These are phyloP conservation scores for Aramus guarauna DNA, from an alignment of 2,113 vertebrate species.

Conservation along the genomic window DNA sequence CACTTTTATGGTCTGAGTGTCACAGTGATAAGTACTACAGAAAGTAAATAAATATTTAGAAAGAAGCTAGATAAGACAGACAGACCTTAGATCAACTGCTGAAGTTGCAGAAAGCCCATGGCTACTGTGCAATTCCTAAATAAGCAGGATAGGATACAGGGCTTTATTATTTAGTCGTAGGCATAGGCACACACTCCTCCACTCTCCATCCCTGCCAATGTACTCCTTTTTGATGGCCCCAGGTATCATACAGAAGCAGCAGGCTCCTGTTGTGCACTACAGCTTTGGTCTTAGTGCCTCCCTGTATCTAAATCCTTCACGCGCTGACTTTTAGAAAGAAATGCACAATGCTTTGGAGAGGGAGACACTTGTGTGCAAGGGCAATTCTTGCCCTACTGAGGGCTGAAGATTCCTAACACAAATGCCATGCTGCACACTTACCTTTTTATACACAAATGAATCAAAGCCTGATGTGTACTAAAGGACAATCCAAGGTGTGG, in stretches of 20 bases:
- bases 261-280: neutral
- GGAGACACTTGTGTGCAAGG: neutral
- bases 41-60: neutral
- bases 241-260: neutral
- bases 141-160: neutral
- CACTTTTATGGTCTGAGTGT: neutral
- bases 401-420: neutral
- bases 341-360: neutral
- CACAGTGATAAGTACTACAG: neutral
- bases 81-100: neutral
- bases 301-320: neutral
- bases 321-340: neutral
- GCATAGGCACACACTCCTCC: neutral
- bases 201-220: accelerated
- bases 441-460: neutral
- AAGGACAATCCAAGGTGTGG: neutral
- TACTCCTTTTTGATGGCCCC: neutral
- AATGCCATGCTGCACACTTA: neutral
- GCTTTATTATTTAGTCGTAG: neutral
- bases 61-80: neutral
- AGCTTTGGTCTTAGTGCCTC: neutral
- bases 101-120: neutral
- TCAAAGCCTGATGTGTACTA: neutral
- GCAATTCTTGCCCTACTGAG: neutral
- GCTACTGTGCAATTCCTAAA: neutral